phyloP scores from a whole-genome alignment of 1,140 invertebrate genomes.

The Eufriesea mexicana region DNA sequence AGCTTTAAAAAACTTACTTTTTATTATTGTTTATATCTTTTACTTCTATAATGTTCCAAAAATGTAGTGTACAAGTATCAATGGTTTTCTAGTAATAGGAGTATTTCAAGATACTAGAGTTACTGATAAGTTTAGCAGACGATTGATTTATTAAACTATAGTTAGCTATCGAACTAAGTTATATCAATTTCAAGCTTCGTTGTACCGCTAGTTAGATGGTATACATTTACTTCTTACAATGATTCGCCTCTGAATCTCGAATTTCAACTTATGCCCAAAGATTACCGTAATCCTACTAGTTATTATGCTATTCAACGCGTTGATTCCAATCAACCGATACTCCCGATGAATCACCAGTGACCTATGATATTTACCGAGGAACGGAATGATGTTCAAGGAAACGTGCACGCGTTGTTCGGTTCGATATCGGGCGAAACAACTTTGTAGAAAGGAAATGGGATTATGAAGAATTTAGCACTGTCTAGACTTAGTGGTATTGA shows the following conservation, averaged over 20 bases:
- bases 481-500: not conserved
- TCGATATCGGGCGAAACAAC: not conserved
- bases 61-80: not conserved
- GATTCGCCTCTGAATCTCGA: no score
- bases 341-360: conserved; percentile 2
- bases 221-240: not conserved
- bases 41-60: not conserved
- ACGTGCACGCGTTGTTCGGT: not conserved
- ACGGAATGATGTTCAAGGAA: not conserved
- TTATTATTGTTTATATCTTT: not conserved
- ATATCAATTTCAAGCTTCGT: not conserved
- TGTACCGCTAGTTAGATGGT: no score
- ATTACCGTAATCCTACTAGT: not conserved
- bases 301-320: not conserved
- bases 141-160: not conserved
- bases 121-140: not conserved
- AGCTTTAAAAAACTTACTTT: not conserved
- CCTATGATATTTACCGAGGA: not conserved
- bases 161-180: no score
- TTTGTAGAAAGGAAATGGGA: not conserved
- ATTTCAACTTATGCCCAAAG: not conserved
- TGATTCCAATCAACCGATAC: conserved; percentile 15
- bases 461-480: conserved; percentile 17
- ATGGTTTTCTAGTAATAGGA: not conserved
- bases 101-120: not conserved